Conservation (phyloP, 1,140 invertebrate species). For the Tetramorium simillimum region DNA sequence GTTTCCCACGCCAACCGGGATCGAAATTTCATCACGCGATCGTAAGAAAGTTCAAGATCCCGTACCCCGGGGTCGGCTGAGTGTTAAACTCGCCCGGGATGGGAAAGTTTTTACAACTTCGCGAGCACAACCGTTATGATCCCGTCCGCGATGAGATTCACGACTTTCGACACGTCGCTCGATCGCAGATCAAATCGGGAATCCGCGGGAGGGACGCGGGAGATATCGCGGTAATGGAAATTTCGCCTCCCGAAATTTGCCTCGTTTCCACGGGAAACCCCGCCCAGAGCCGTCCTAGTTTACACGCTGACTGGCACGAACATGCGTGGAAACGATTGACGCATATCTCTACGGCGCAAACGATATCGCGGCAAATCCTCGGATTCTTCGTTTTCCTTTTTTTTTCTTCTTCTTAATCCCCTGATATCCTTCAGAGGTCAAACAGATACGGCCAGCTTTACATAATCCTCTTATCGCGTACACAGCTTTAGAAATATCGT, state of each 20-base stretch:
- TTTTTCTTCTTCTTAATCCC: background rate
- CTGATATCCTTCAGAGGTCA: background rate
- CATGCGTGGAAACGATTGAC: conserved; percentile 11
- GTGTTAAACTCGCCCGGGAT: conserved; percentile 47
- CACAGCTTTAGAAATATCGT: conserved; percentile 9
- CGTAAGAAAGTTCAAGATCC: conserved; percentile 53
- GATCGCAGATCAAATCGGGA: conserved; percentile 39
- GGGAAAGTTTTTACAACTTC: conserved; percentile 64
- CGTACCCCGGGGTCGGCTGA: background rate
- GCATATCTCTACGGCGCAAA: background rate
- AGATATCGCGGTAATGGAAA: conserved; percentile 53
- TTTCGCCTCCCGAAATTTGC: conserved; percentile 54
- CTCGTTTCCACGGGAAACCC: conserved; percentile 4
- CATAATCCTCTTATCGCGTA: conserved; percentile 37
- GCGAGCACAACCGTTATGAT: conserved; percentile 42
- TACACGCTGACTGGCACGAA: background rate
- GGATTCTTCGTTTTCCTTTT: too few species aligned
- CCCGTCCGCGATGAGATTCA: conserved; percentile 44
- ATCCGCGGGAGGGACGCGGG: background rate
- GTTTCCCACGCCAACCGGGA: background rate
- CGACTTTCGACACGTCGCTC: conserved; percentile 54
- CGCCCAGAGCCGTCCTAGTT: background rate
- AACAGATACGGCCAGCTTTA: background rate
- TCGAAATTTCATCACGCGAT: conserved; percentile 46
- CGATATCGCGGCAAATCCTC: background rate